A percentile compares a stretch with the other conserved stretches of the same genome.
Evolutionary conservation across 2,797 vertebrate species (phyloP).

Genomic region (Acrocephalus scirpaceus): DNA sequence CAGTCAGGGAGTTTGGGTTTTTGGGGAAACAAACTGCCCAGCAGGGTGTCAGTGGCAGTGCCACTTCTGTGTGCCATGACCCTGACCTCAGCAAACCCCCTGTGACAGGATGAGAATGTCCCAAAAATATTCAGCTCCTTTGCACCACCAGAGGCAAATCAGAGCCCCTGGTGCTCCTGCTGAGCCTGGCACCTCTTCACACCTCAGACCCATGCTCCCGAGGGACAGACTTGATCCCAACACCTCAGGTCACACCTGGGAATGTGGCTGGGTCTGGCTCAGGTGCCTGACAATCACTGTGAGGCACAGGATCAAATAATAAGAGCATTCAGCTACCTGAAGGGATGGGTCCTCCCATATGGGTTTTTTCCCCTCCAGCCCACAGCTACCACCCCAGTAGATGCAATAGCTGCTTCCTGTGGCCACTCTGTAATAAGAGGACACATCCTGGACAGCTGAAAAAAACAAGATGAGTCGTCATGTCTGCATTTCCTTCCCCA

Average conservation of each 20-base stretch:
- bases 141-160: background rate
- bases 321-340: background rate
- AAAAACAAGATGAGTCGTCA: background rate
- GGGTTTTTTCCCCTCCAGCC: background rate
- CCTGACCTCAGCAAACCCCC: background rate
- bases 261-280: background rate
- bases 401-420: background rate
- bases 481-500: background rate
- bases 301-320: background rate
- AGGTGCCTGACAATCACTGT: background rate
- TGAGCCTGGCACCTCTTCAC: background rate
- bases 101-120: background rate
- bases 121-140: background rate
- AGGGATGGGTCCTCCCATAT: no score
- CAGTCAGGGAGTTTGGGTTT: background rate
- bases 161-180: fast-evolving
- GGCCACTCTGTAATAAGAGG: background rate
- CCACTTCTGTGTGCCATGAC: background rate
- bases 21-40: background rate
- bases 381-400: background rate
- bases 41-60: background rate
- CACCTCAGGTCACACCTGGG: background rate
- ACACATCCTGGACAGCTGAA: background rate
- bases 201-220: fast-evolving
- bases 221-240: background rate